Percentiles rank a stretch among this genome's conserved stretches.
Conservation (phyloP, 2,113 vertebrate species). For the Grammomys dolichurus region DNA sequence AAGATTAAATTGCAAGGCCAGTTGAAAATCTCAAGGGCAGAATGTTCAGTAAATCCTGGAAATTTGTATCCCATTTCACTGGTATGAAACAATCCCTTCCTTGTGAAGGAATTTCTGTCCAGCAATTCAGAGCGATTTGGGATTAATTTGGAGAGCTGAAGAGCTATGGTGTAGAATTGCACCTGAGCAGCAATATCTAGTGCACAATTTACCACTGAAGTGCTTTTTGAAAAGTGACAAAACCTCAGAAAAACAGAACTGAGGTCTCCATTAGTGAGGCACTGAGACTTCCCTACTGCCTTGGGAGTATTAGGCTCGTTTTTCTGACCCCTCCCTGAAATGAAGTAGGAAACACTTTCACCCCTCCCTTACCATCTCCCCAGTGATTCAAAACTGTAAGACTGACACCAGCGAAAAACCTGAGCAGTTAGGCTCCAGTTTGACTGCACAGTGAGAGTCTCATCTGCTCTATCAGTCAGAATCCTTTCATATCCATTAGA, state of each 20-base stretch:
- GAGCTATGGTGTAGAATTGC: conserved; percentile 40
- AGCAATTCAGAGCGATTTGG: conserved; percentile 25
- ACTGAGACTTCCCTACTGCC: background rate
- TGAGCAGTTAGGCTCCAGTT: background rate
- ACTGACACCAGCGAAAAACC: background rate
- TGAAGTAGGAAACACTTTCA: background rate
- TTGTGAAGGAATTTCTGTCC: conserved; percentile 52
- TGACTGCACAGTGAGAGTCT: background rate
- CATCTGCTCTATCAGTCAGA: background rate
- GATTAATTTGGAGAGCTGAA: conserved; percentile 52
- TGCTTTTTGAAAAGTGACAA: conserved; percentile 58
- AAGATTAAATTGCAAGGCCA: conserved; percentile 58
- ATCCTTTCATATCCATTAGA: background rate
- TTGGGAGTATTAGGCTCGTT: background rate
- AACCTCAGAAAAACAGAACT: conserved; percentile 40
- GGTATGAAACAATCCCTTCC: conserved; percentile 40
- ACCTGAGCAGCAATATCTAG: background rate
- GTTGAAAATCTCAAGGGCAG: conserved; percentile 60
- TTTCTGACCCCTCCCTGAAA: background rate
- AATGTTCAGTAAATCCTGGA: conserved; percentile 59
- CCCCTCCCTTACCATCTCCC: background rate
- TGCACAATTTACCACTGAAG: conserved; percentile 24
- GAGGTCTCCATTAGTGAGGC: conserved; percentile 14
- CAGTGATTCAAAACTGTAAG: background rate
- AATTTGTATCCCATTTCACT: conserved; percentile 39